Percentiles rank a stretch among this genome's conserved stretches.
These are phyloP conservation scores for Deilephila elpenor DNA, from an alignment of 2,888 invertebrate species.

Conservation along the genomic window DNA sequence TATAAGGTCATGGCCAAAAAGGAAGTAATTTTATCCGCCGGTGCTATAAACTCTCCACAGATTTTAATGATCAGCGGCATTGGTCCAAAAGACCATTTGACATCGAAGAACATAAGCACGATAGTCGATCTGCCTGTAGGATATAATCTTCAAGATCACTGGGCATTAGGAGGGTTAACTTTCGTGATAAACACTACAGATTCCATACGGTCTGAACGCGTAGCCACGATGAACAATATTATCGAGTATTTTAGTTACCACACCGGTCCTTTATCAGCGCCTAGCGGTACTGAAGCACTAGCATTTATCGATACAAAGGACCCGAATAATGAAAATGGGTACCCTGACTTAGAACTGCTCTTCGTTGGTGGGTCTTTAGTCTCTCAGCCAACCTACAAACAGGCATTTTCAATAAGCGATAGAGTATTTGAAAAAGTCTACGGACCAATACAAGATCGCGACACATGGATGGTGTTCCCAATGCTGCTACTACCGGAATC, in stretches of 20 bases:
- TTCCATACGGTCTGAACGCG: constrained; percentile 86
- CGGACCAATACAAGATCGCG: constrained; percentile 70
- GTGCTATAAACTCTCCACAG: constrained; percentile 92
- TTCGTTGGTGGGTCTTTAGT: constrained; percentile 82
- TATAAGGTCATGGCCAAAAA: constrained; percentile 77
- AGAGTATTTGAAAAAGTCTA: constrained; percentile 71
- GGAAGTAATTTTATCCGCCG: constrained; percentile 91
- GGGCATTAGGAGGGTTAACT: constrained; percentile 88
- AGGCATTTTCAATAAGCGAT: constrained; percentile 70
- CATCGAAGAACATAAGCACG: constrained; percentile 83
- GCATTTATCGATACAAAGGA: constrained; percentile 84
- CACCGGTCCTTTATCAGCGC: constrained; percentile 69
- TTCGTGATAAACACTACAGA: constrained; percentile 88
- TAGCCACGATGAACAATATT: constrained; percentile 65
- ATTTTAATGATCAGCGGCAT: constrained; percentile 92
- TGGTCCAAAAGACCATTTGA: constrained; percentile 86
- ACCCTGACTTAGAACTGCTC: constrained; percentile 85
- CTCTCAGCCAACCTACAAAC: constrained; percentile 63
- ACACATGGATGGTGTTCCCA: constrained; percentile 83
- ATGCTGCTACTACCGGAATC: constrained; percentile 87
- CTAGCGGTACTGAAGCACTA: constrained; percentile 75
- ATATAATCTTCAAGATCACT: constrained; percentile 92
- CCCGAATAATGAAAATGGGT: constrained; percentile 68
- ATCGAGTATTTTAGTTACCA: constrained; percentile 81
- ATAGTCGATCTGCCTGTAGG: constrained; percentile 88